Base-by-base conservation (phyloP, 2,888 invertebrate species). In the Micropterix aruncella region DNA sequence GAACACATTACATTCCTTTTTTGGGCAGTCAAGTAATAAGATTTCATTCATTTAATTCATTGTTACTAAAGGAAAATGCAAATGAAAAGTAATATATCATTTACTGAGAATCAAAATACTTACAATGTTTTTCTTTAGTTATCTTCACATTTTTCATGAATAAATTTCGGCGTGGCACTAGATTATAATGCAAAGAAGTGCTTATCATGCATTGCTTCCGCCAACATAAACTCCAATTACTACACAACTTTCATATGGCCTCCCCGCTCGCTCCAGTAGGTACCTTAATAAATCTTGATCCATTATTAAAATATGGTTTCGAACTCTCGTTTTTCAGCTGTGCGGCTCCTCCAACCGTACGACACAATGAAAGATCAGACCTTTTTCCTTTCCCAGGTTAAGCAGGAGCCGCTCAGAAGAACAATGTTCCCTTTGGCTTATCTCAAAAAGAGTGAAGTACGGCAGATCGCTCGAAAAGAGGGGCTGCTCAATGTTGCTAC, bases 311-410 rank as follows among this genome's bases (percentile, higher is more conserved):
- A 37, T 39, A n/a, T 38, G 5, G 14, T 40, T 18, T 19, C 19
- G 44, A 43, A 37, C 5, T 12, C 7, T 44, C 46, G 15, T 16
- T 44, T 58, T 62, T 18, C 53, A 84, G 85, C 72, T 54, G 85
- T 79, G 0, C 75, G 69, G 53, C 64, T 95, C 46, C 61, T 91
- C 37, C 75, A 75, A 60, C 83, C 90, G 1, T 59, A 57, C 46
- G 95, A 96, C 59, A 57, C 57, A 18, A 66, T 70, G 39, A 99
- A 97, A 66, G 97, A 97, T 61, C 97, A 99, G 69, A 94, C 95
- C 12, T 90, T 95, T 58, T 97, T 97, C 60, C 64, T 99, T 40
- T 84, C 87, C 43, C 90, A 90, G 67, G 78, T 96, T 12, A 66
- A 79, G 40, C 89, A 91, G 58, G 63, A 73, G 47, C 75, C 92